Percentiles rank a stretch among this genome's conserved stretches.
Evolutionary conservation across 2,797 vertebrate species (phyloP).

Genomic region (Argya squamiceps): DNA sequence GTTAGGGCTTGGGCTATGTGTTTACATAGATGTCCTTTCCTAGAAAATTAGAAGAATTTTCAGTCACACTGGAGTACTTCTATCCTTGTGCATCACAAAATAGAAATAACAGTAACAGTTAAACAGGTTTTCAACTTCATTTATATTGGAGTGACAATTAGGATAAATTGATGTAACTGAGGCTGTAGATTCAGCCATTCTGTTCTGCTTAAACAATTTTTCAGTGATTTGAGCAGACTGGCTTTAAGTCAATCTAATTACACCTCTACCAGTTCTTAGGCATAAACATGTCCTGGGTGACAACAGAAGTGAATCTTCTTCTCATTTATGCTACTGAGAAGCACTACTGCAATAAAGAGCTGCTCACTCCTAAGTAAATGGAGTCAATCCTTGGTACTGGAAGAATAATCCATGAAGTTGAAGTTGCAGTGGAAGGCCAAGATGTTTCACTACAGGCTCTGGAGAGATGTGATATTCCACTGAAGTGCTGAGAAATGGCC

Average conservation of each 20-base stretch:
- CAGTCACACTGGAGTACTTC: neutral
- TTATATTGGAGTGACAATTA: neutral
- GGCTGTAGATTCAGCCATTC: neutral
- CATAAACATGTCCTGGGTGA: neutral
- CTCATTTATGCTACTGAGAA: neutral
- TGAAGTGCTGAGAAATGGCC: slow-evolving; percentile 35
- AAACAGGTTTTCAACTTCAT: neutral
- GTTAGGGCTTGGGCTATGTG: neutral
- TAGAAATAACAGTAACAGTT: neutral
- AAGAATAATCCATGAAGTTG: slow-evolving; percentile 51
- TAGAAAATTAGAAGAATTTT: neutral
- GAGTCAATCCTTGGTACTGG: neutral
- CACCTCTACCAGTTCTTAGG: neutral
- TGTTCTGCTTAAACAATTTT: neutral
- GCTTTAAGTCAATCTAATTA: neutral
- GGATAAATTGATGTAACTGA: neutral
- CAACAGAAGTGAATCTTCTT: neutral
- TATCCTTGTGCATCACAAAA: neutral
- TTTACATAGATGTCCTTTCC: neutral
- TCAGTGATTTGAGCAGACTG: neutral
- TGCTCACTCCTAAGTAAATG: slow-evolving; percentile 14
- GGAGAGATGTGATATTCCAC: slow-evolving; percentile 9
- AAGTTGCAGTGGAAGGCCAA: slow-evolving; percentile 22
- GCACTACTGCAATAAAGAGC: neutral
- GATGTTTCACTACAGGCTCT: slow-evolving; percentile 25